Percentiles rank a stretch among this genome's conserved stretches.
Evolutionary conservation across 2,888 invertebrate species (phyloP).

Genomic region (Hipparchia semele): DNA sequence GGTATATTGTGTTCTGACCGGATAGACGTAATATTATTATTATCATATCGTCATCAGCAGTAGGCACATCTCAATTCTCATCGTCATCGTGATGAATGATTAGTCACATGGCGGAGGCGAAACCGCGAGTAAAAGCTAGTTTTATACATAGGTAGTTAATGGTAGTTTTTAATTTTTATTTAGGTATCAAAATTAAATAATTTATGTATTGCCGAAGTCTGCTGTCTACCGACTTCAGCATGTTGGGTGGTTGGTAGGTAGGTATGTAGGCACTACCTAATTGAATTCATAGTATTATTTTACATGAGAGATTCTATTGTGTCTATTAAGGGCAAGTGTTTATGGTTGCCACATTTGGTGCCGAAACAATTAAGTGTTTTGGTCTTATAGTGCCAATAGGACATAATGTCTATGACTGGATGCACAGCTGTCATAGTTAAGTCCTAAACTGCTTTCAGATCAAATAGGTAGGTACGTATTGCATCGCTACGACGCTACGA

Average conservation of each 20-base stretch:
- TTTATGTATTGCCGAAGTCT: neutral
- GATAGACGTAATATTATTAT: too few species aligned
- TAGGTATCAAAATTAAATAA: neutral
- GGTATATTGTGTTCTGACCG: too few species aligned
- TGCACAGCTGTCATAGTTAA: neutral
- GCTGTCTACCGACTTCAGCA: neutral
- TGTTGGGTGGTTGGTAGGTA: neutral
- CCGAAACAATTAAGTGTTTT: neutral
- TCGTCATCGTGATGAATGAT: too few species aligned
- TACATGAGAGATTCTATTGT: conserved; percentile 11
- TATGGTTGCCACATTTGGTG: conserved; percentile 20
- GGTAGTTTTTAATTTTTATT: neutral
- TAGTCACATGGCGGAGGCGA: too few species aligned
- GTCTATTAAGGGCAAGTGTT: conserved; percentile 15
- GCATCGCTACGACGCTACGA: too few species aligned
- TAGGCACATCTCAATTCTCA: too few species aligned
- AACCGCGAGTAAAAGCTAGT: too few species aligned
- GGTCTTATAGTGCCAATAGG: neutral
- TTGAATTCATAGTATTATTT: neutral
- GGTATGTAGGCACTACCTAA: neutral
- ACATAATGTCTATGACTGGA: neutral
- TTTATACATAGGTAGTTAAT: too few species aligned
- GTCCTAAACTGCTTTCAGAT: too few species aligned
- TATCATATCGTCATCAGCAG: too few species aligned
- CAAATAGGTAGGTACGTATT: too few species aligned